Evolutionary conservation across 2,888 invertebrate genomes (phyloP), one percentile per base, ranked within the genome.

Genomic region (Eristalis intricaria): DNA sequence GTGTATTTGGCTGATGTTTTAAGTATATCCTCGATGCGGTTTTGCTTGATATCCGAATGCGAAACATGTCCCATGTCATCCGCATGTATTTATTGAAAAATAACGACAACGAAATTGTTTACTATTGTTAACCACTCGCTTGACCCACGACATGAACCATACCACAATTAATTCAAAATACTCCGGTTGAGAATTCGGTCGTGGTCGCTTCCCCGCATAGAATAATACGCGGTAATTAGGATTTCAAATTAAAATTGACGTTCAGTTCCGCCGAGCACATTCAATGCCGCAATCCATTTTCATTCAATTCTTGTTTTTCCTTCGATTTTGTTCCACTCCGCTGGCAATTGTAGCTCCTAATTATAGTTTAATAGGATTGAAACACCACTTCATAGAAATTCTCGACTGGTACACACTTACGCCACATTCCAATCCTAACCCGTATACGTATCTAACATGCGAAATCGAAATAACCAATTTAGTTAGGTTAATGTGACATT

Each of bases 391-490:
- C 50, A 76, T 71, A 64, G 26, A 50, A 69, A 65, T 64, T 66
- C 50, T 19, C 50, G 19, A 7, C 60, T 60, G 11, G 11, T 40
- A 32, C 64, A 43, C 64, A 4, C 64, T 7, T 43, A 66, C 50
- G 7, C 22, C 26, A 35, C 19, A 64, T 70, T 38, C 38, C 50
- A 70, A 78, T 70, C 15, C 35, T 40, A 56, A 38, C n/a, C 38
- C 13, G 40, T 56, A 56, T 63, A 60, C 77, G 35, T 29, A 61
- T 13, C 26, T 13, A 22, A 77, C 71, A 76, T 76, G 76, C 81
- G 75, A 85, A 85, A 77, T 82, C 68, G 81, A 81, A 77, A 85
- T 81, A 85, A 77, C 77, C 73, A 85, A 85, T 85, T 85, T 69
- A 81, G 81, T 77, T 40, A 64, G 85, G 82, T 85, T 77, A 81